Conservation (phyloP, 2,797 vertebrate genomes). For the Gallirallus australis region DNA sequence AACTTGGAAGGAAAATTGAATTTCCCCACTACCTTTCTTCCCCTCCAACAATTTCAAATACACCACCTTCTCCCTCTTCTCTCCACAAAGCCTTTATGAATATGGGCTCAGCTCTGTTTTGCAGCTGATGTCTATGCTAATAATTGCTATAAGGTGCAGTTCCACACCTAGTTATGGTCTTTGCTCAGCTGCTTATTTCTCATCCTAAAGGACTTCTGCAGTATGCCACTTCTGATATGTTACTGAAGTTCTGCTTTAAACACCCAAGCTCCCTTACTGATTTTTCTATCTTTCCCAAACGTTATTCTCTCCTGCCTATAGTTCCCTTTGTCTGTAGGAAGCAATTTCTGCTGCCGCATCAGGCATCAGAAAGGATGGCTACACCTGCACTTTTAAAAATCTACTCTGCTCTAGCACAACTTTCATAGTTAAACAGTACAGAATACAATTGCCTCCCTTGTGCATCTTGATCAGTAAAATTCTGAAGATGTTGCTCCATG, state of each 20-base stretch:
- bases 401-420: conserved; percentile 3
- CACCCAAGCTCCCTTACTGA: background rate
- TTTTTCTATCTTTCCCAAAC: background rate
- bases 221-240: background rate
- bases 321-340: conserved; percentile 29
- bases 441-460: background rate
- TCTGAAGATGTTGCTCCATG: background rate
- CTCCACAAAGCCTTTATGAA: fast-evolving
- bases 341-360: conserved; percentile 22
- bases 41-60: fast-evolving
- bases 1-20: background rate
- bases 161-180: background rate
- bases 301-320: background rate
- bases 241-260: background rate
- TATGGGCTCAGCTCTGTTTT: background rate
- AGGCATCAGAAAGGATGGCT: conserved; percentile 52
- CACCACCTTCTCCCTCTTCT: background rate
- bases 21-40: fast-evolving
- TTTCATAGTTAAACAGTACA: background rate
- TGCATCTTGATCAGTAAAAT: background rate
- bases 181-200: background rate
- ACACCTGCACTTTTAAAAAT: conserved; percentile 34
- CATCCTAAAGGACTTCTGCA: background rate
- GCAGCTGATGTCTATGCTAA: background rate
- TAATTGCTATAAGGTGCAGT: background rate